Evolutionary conservation across 2,113 vertebrate genomes (phyloP).

Genomic region (Dendropsophus ebraccatus): DNA sequence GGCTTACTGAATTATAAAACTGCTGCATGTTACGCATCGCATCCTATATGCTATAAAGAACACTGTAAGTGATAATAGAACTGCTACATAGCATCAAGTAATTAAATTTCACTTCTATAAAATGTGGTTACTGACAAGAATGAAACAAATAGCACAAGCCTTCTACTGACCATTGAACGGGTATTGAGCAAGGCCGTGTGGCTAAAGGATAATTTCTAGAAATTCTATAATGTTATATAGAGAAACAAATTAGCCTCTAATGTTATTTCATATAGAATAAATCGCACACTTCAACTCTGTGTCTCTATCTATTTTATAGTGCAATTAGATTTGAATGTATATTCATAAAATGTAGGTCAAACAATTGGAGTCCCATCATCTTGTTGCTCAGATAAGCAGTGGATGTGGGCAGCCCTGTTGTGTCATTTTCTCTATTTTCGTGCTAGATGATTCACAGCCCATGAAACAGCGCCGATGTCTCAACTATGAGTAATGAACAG

Average conservation of each 20-base stretch:
- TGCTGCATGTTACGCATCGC: too few species aligned
- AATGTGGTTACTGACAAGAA: too few species aligned
- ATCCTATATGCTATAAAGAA: too few species aligned
- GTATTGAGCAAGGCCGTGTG: too few species aligned
- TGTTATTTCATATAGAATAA: background rate
- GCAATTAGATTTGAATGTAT: background rate
- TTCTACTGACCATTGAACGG: too few species aligned
- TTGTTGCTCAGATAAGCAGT: background rate
- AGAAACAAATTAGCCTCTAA: background rate
- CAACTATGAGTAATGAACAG: background rate
- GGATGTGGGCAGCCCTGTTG: background rate
- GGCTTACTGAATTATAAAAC: too few species aligned
- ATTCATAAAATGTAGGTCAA: background rate
- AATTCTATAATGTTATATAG: too few species aligned
- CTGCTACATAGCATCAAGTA: too few species aligned
- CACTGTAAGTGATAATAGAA: too few species aligned
- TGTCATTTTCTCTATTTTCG: constrained; percentile 13
- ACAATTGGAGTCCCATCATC: background rate
- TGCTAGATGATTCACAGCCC: background rate
- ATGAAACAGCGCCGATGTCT: background rate
- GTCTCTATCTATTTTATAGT: background rate
- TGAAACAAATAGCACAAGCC: too few species aligned
- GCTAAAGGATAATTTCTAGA: too few species aligned
- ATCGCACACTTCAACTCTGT: background rate
- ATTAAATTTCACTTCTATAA: too few species aligned